Base-by-base conservation (phyloP, 2,888 invertebrate genomes). In the Phyllotreta striolata region DNA sequence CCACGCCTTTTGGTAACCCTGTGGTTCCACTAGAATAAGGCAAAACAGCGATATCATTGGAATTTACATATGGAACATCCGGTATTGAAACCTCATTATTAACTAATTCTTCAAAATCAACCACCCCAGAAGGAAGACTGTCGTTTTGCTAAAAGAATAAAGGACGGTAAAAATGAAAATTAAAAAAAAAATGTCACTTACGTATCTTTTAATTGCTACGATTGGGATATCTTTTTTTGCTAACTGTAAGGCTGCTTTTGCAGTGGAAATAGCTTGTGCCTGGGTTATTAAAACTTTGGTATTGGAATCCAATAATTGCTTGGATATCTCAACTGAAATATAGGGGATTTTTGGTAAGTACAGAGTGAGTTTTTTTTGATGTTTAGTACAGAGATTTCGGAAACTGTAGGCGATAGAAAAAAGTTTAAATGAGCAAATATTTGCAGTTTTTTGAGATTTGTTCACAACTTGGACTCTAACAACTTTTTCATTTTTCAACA, bases 11-110 rank as follows among this genome's bases (percentile, higher is more conserved):
- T 0, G 92, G 90, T 58, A 90, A 67, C 0, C 95, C 95, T 0
- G 94, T 95, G 0, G 95, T 95, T 0, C 92, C 92, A 78, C 93
- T 93, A 1, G 93, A 94, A 24, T 62, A 95, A 0, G 93, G 93
- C 74, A 95, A 81, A 38, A 91, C 80, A 0, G 86, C 86, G 3
- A 89, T 78, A 70, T 91, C 91, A 71, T 83, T 82, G 9, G 83
- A 77, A 52, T 77, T 82, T 24, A 84, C 71, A 46, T 79, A 77
- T 44, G 63, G 47, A 63, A 84, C 83, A 71, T 88, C 86, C 1
- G 85, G 80, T 73, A 84, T 82, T 14, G 83, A 83, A 80, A 63
- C 74, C 43, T 77, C 76, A 83, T 35, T 39, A 40, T 67, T 60
- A 12, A 62, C 41, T 2, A 70, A 46, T 47, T 70, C 70, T 6